Conservation (phyloP, 2,113 vertebrate genomes). For the Nesospiza acunhae region DNA sequence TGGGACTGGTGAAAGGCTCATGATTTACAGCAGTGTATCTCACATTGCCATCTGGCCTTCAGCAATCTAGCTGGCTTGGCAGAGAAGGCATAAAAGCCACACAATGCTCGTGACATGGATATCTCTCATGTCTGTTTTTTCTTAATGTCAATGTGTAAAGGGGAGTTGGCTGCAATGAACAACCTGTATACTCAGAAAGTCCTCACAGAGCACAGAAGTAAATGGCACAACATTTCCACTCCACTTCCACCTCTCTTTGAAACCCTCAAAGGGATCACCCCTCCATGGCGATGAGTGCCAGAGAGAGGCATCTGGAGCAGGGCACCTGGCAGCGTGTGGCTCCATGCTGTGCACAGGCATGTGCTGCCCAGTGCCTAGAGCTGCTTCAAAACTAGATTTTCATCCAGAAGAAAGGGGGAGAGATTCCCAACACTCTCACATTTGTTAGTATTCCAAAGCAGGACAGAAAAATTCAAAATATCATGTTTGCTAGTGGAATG, state of each 20-base stretch:
- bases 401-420: neutral
- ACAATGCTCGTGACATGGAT: neutral
- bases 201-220: neutral
- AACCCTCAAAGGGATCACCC: neutral
- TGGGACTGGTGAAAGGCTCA: neutral
- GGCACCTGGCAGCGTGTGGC: accelerated
- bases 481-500: neutral
- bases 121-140: neutral
- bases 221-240: neutral
- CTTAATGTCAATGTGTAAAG: neutral
- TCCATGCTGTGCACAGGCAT: neutral
- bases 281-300: neutral
- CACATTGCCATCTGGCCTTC: conserved; percentile 6
- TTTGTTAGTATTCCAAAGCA: neutral
- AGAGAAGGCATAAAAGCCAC: neutral
- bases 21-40: neutral
- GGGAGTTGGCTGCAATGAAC: neutral
- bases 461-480: neutral
- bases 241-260: neutral
- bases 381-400: neutral
- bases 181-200: neutral
- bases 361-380: neutral
- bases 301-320: neutral
- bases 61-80: neutral
- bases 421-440: neutral